Conservation (phyloP, 2,797 vertebrate species). For the Vespertilio murinus region DNA sequence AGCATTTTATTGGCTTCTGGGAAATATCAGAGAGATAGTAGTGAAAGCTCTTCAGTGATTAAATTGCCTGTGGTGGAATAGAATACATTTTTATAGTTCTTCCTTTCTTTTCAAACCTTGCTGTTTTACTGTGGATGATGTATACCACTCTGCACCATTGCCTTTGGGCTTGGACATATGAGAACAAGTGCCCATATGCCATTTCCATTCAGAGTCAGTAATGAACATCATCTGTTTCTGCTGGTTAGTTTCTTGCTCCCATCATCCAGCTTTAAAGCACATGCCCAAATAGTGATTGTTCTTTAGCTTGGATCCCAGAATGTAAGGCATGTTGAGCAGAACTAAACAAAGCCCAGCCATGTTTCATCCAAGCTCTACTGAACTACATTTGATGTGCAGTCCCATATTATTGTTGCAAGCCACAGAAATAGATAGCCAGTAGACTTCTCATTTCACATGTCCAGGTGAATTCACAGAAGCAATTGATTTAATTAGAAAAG, state of each 20-base stretch:
- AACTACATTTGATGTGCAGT: background rate
- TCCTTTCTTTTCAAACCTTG: background rate
- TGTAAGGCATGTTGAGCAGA: background rate
- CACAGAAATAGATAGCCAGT: background rate
- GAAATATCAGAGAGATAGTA: conserved; percentile 14
- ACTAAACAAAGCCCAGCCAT: background rate
- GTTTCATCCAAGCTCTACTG: background rate
- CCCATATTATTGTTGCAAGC: background rate
- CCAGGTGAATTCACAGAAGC: background rate
- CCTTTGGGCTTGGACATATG: background rate
- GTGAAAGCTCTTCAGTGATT: background rate
- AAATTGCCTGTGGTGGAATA: background rate
- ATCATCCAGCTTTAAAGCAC: background rate
- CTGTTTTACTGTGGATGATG: background rate
- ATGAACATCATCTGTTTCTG: background rate
- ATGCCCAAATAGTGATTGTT: background rate
- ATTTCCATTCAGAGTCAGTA: background rate
- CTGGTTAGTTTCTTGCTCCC: background rate
- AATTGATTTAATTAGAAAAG: background rate
- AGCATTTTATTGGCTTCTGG: background rate
- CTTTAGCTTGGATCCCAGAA: background rate
- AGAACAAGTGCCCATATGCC: background rate
- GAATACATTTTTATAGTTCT: background rate
- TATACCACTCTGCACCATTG: background rate
- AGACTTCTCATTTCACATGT: background rate